Base-by-base conservation (phyloP, 2,888 invertebrate genomes). In the Odontocerum albicorne region DNA sequence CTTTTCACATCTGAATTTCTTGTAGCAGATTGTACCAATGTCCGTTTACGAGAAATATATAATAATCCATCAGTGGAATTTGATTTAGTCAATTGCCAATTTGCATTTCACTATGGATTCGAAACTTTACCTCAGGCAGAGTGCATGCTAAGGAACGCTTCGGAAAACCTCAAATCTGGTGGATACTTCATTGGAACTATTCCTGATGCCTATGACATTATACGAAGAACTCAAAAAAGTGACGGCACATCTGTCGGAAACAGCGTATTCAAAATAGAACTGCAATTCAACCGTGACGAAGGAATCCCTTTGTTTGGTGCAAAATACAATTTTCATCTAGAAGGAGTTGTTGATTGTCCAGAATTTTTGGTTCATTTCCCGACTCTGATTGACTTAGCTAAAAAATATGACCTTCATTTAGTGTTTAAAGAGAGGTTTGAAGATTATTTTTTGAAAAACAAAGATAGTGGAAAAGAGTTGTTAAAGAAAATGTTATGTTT, bases 181-280 rank as follows among this genome's bases (percentile, higher is more conserved):
- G 98, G 99, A 1, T 95, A 85, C 69, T 99, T 99, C 67, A 90
- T 99, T 69, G 98, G 97, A 12, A 98, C 97, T 7, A 90, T 96
- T 58, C 96, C 98, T 6, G 88, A 99, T 80, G 90, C 96, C 0
- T 82, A 90, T 73, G 92, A 95, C 70, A 88, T 99, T 62, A 85
- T 98, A 78, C 88, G 84, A 8, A 74, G 90, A 47, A 80, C 84
- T 62, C 78, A 79, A 61, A 81, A 81, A 62, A 77, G 81, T 2
- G 70, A 79, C 8, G 70, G 76, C 27, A 77, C 78, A 8, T 73
- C 79, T 49, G 91, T 90, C 73, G 91, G 90, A 6, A 94, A 94
- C 68, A 84, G 87, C 55, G 81, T 94, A 16, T 93, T 84, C 67
- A 83, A 78, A 62, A 86, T 94, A 22, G 82, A 85, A 61, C 83